These are phyloP conservation scores for Morelia viridis DNA, from an alignment of 2,797 vertebrate species.

Conservation along the genomic window DNA sequence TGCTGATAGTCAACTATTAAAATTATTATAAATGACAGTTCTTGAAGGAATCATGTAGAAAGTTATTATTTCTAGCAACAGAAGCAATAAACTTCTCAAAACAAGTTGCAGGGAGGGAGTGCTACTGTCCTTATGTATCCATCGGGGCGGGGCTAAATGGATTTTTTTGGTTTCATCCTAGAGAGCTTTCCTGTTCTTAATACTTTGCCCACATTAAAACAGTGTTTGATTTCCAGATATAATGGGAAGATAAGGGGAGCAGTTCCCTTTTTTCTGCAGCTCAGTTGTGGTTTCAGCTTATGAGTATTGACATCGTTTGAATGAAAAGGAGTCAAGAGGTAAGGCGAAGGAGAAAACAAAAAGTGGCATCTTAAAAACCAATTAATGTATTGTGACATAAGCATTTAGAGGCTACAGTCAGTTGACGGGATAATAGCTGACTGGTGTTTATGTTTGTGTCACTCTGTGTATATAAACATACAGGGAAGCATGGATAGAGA, in stretches of 20 bases:
- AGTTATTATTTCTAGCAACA: not conserved
- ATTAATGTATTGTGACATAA: conserved; percentile 4
- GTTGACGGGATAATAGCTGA: not conserved
- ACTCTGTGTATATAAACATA: not conserved
- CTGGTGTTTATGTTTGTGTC: not conserved
- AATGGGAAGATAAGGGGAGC: not conserved
- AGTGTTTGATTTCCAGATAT: not conserved
- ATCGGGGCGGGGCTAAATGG: not conserved
- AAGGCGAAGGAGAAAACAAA: not conserved
- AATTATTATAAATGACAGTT: not conserved
- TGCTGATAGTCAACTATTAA: not conserved
- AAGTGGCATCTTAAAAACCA: not conserved
- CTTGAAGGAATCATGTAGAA: not conserved
- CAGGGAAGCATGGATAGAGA: not conserved
- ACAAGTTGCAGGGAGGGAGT: not conserved
- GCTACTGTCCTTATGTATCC: not conserved
- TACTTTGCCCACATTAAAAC: not conserved
- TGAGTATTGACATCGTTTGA: not conserved
- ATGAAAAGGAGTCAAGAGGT: not conserved
- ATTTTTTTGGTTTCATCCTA: not conserved
- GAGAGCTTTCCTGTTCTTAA: not conserved
- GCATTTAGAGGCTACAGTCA: not conserved
- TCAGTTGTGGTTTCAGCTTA: not conserved
- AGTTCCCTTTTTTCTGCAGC: not conserved
- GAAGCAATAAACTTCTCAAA: not conserved